Evolutionary conservation across 1,140 invertebrate species (phyloP), one percentile per base, ranked within the genome.

Genomic region (Sitophilus oryzae): DNA sequence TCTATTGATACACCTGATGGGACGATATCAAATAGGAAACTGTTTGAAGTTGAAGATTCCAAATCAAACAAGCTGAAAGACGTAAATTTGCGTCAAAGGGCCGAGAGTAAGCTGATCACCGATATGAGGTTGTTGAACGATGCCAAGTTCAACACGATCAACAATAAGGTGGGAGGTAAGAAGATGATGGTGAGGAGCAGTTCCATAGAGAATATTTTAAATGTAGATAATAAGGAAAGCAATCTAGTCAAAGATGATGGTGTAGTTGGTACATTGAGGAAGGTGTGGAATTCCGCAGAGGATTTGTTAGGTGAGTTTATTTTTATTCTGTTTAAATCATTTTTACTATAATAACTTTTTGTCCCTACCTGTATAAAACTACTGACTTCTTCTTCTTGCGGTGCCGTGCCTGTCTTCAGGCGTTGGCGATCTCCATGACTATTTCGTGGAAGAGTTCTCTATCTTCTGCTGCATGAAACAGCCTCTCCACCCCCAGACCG

Each of bases 241-340:
- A 51, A 56, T 57, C 61, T 63, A 65, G 61, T 63, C 61, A 59
- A 61, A 40, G 57, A 56, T 22, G 37, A 6, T 14, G 38, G 38
- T 18, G 45, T 34, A 14, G 38, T 57, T 11, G 45, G 52, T 10
- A 43, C 47, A 4, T 52, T 69, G 37, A 62, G 58, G 40, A 71
- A 70, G 52, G 52, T 69, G 2, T 70, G 68, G 64, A 66, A 61
- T 47, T 70, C 66, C 2, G 65, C 65, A 21, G 70, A 71, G 38
- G 63, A 69, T 58, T 37, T 70, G 14, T 48, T 70, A 25, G 43
- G 55, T 57, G 38, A 61, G 56, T 9, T 44, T n/a, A n/a, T n/a
- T n/a, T n/a, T n/a, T n/a, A n/a, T n/a, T n/a, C n/a, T n/a, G n/a
- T n/a, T n/a, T n/a, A n/a, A n/a, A n/a, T n/a, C n/a, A n/a, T n/a